These are phyloP conservation scores for Heteractis magnifica DNA, from an alignment of 92 coral and sea anemone species.

Conservation along the genomic window DNA sequence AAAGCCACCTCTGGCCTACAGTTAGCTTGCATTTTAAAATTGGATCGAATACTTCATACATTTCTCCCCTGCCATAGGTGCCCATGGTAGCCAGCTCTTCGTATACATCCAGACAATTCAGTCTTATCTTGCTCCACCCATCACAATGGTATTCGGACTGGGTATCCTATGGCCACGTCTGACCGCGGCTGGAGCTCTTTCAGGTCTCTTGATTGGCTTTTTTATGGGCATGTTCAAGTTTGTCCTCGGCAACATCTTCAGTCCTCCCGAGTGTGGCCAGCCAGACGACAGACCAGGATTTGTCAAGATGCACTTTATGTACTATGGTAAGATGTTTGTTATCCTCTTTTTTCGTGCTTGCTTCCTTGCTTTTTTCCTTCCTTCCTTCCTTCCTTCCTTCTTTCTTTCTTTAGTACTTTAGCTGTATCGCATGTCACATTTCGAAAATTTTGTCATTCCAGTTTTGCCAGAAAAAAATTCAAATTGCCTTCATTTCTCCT, in stretches of 20 bases:
- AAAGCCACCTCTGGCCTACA: too few species aligned
- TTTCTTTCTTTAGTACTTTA: too few species aligned
- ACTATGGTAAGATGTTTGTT: conserved; percentile 57
- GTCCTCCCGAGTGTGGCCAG: conserved; percentile 77
- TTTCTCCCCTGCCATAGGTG: conserved; percentile 42
- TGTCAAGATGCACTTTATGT: conserved; percentile 93
- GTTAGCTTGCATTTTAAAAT: background rate
- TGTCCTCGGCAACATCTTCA: conserved; percentile 70
- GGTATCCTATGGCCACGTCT: conserved; percentile 97
- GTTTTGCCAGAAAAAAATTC: too few species aligned
- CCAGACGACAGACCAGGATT: conserved; percentile 85
- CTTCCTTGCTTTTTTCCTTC: too few species aligned
- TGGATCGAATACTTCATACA: background rate
- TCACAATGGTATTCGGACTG: conserved; percentile 83
- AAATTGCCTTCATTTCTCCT: background rate
- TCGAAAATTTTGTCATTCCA: too few species aligned
- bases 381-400: too few species aligned
- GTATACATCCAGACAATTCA: conserved; percentile 95
- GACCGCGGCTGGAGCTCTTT: conserved; percentile 79
- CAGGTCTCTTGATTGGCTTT: conserved; percentile 72
- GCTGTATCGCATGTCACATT: too few species aligned
- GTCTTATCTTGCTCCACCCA: conserved; percentile 91
- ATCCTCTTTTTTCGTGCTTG: too few species aligned
- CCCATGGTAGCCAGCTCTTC: conserved; percentile 82
- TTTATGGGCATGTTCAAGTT: conserved; percentile 82